A percentile compares a stretch with the other conserved stretches of the same genome.
phyloP scores from a whole-genome alignment of 2,888 invertebrate species.

The Tinea semifulvella region DNA sequence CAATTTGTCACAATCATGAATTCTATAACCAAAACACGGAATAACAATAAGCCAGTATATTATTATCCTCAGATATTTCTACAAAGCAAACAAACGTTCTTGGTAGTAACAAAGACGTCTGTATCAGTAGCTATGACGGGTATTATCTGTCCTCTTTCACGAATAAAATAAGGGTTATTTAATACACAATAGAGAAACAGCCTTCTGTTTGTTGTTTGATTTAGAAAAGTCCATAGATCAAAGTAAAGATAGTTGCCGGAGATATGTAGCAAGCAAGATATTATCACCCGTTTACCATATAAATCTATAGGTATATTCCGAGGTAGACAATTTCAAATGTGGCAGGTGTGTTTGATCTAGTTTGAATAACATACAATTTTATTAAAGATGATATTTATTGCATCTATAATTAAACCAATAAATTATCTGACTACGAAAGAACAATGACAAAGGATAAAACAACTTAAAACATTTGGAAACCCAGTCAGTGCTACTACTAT shows the following conservation, averaged over 20 bases:
- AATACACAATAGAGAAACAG: conserved; percentile 49
- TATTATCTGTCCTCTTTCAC: conserved; percentile 59
- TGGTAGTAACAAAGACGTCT: conserved; percentile 49
- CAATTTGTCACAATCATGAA: conserved; percentile 61
- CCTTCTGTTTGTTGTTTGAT: conserved; percentile 38
- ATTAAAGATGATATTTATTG: too few relatives aligned
- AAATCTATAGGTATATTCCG: conserved; percentile 34
- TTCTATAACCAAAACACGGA: conserved; percentile 58
- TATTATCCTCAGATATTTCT: conserved; percentile 29
- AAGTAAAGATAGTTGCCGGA: conserved; percentile 48
- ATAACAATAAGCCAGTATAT: conserved; percentile 41
- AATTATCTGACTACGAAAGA: too few relatives aligned
- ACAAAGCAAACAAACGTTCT: conserved; percentile 50
- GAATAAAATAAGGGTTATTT: conserved; percentile 56
- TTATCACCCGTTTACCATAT: conserved; percentile 50
- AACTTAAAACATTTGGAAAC: too few relatives aligned
- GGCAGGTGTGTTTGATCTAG: conserved; percentile 3
- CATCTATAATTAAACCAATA: too few relatives aligned
- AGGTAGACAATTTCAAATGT: conserved; percentile 11
- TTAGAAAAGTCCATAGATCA: conserved; percentile 56
- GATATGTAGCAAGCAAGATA: conserved; percentile 47
- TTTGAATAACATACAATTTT: background rate
- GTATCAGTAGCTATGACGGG: conserved; percentile 52
- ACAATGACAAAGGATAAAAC: too few relatives aligned
- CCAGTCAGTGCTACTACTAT: too few relatives aligned